Percentiles rank a stretch among this genome's conserved stretches.
Evolutionary conservation across 2,113 vertebrate genomes (phyloP).

Genomic region (Eulemur rufifrons): DNA sequence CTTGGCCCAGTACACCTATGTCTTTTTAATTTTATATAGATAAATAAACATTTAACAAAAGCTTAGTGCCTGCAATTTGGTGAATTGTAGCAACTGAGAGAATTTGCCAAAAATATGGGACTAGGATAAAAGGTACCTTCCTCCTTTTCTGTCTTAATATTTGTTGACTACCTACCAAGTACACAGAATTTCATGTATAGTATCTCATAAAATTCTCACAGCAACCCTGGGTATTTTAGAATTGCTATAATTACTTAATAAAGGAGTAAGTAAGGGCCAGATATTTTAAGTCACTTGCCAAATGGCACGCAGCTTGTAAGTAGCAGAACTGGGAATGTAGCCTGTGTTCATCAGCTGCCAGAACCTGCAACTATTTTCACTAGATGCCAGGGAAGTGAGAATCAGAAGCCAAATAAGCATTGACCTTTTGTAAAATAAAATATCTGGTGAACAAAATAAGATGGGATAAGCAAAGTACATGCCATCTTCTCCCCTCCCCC

Average conservation of each 20-base stretch:
- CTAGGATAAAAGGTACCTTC: neutral
- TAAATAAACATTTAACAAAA: neutral
- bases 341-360: slow-evolving; percentile 11
- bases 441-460: neutral
- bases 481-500: rapidly evolving
- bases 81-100: neutral
- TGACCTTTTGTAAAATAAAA: slow-evolving; percentile 46
- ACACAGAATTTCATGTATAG: neutral
- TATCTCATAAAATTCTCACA: neutral
- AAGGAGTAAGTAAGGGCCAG: slow-evolving; percentile 19
- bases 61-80: neutral
- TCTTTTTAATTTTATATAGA: neutral
- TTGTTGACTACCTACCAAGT: neutral
- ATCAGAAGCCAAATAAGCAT: slow-evolving; percentile 23
- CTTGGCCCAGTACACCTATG: neutral
- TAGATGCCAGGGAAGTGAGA: neutral
- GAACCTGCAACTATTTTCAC: slow-evolving; percentile 5
- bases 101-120: neutral
- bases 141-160: neutral
- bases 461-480: neutral
- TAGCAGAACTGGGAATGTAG: neutral
- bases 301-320: neutral
- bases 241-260: slow-evolving; percentile 59
- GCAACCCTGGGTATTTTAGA: neutral
- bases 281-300: slow-evolving; percentile 46